These are phyloP conservation scores for Hippolais icterina DNA, from an alignment of 2,113 vertebrate species.

Conservation along the genomic window DNA sequence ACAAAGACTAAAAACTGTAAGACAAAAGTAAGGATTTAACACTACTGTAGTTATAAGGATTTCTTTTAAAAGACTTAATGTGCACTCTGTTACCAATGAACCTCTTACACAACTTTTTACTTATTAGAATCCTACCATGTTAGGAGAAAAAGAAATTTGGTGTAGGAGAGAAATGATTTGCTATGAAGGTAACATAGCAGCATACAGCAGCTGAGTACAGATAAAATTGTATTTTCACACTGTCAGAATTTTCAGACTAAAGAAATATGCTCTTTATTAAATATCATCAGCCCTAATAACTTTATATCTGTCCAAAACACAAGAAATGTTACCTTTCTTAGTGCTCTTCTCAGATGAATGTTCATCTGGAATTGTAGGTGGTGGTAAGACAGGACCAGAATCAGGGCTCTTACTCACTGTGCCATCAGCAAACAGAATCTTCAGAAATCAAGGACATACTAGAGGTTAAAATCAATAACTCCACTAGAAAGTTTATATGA, in stretches of 20 bases:
- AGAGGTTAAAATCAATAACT: neutral
- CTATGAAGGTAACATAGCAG: neutral
- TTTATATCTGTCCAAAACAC: neutral
- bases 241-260: neutral
- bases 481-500: neutral
- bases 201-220: neutral
- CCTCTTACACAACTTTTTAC: neutral
- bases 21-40: neutral
- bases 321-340: slow-evolving; percentile 72
- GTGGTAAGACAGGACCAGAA: slow-evolving; percentile 76
- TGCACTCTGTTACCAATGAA: neutral
- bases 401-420: slow-evolving; percentile 82
- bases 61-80: neutral
- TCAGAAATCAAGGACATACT: neutral
- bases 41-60: neutral
- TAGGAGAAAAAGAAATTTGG: neutral
- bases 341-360: neutral
- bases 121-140: neutral
- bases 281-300: neutral
- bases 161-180: neutral
- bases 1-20: neutral
- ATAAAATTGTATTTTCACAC: neutral
- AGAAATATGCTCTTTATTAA: neutral
- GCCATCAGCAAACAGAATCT: slow-evolving; percentile 92
- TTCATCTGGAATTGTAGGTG: neutral